Evolutionary conservation across 2,797 vertebrate species (phyloP), one percentile per base, ranked within the genome.

Genomic region (Phyllotis vaccarum): DNA sequence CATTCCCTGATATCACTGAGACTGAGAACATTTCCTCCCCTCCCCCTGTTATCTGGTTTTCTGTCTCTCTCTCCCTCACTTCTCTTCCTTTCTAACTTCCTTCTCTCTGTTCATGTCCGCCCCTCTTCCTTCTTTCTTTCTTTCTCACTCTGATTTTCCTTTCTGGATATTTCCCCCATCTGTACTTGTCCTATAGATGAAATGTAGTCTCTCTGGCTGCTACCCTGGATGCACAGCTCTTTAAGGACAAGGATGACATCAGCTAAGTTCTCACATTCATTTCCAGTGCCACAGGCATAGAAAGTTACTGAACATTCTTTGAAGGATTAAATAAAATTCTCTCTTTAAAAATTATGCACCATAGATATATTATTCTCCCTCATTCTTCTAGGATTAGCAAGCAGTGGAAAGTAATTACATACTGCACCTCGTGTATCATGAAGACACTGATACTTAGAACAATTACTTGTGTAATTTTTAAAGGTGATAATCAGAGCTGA

Each of bases 401-500:
- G 70, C 93, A 91, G 16, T 34, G 2, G 10, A 91, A 74, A 6
- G 10, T 70, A 83, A 82, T 93, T 70, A 49, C 81, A 94, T 79
- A 17, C 54, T 93, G 2, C 5, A 94, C 0, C 0, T 13, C 82
- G 70, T 92, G 3, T 93, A 95, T 93, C 78, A 29, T 76, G n/a
- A 91, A 74, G 43, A 56, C 85, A 86, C 74, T 86, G 56, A 52
- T 64, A 64, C 31, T 86, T 93, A 46, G 76, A 87, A 56, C 0
- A 85, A 70, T 78, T 86, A 2, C 90, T 80, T n/a, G 27, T 87
- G 40, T 87, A 14, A 29, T 58, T 87, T 97, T 94, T 31, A 82
- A 89, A 46, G 24, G 92, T 62, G 52, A 62, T 91, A 93, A 94
- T 9, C 12, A 78, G 90, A n/a, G 92, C 14, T 91, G n/a, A 96